Base-by-base conservation (phyloP, 2,113 vertebrate genomes). In the Malurus elegans region DNA sequence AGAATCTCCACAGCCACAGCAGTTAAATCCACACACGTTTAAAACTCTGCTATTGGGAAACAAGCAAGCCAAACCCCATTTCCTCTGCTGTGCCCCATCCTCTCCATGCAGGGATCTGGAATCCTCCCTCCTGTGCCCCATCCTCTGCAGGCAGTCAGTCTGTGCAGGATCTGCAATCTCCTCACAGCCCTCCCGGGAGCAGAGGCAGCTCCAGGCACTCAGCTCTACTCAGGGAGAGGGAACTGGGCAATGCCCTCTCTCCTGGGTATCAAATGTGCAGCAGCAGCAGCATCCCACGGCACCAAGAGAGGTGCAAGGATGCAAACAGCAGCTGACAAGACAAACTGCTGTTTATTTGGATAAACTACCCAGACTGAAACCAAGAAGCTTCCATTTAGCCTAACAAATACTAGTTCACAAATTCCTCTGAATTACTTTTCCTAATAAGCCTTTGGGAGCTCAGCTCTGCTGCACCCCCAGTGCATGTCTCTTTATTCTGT, bases 31-130 rank as follows among this genome's bases (percentile, higher is more conserved):
- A 20, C 15, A 29, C 11, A 1, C 12, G 9, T n/a, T 47, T 36
- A 0, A 2, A 70, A 20, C 36, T 71, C 57, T 40, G 7, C 20
- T 25, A 0, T 4, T 32, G 53, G n/a, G 45, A 57, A 58, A 19
- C 7, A 42, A 69, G 13, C 9, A 17, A 50, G 26, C 7, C 56
- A 17, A 86, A 19, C 32, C 21, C 6, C 4, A 5, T 15, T 18
- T 60, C 31, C n/a, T 15, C 18, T 28, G n/a, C 8, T 4, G 38
- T 8, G 25, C 23, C 0, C 9, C 25, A 31, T 9, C 40, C 34
- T 10, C 64, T 40, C 64, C 47, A 2, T 0, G 8, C 8, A 28
- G 56, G 34, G 19, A 18, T 48, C 8, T 31, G 21, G 0, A 7
- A 34, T 8, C 38, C 10, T 10, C n/a, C 13, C 18, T 28, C 36